phyloP scores from a whole-genome alignment of 2,113 vertebrate species.

The Peucedramus taeniatus region DNA sequence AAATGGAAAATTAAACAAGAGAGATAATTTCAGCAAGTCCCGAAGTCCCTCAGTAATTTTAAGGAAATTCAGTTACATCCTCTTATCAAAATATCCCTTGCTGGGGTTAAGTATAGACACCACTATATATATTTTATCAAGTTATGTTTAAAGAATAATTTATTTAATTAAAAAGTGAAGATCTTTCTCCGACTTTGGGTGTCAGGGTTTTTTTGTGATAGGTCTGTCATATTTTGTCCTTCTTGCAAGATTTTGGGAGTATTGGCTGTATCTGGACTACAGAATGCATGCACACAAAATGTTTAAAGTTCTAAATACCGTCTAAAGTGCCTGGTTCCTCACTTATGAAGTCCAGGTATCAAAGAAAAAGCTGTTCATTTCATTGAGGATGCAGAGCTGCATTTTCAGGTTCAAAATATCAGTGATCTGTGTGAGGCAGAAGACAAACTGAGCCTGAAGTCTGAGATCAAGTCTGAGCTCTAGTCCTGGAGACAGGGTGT shows the following conservation, averaged over 20 bases:
- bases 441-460: background rate
- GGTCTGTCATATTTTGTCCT: background rate
- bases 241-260: background rate
- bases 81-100: slow-evolving; percentile 43
- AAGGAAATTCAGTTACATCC: slow-evolving; percentile 26
- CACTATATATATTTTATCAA: background rate
- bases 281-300: background rate
- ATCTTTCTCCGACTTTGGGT: background rate
- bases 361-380: background rate
- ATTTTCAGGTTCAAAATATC: background rate
- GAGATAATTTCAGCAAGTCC: slow-evolving; percentile 50
- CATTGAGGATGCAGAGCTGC: background rate
- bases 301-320: background rate
- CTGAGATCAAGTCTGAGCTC: background rate
- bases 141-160: background rate
- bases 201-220: background rate
- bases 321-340: background rate
- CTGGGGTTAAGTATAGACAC: slow-evolving; percentile 9
- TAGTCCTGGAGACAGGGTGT: background rate
- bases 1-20: slow-evolving; percentile 56
- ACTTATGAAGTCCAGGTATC: background rate
- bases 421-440: background rate
- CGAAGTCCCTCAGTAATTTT: slow-evolving; percentile 61
- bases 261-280: background rate
- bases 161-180: background rate